These are phyloP conservation scores for Amazona vittata DNA, from an alignment of 2,113 vertebrate species.

Conservation along the genomic window DNA sequence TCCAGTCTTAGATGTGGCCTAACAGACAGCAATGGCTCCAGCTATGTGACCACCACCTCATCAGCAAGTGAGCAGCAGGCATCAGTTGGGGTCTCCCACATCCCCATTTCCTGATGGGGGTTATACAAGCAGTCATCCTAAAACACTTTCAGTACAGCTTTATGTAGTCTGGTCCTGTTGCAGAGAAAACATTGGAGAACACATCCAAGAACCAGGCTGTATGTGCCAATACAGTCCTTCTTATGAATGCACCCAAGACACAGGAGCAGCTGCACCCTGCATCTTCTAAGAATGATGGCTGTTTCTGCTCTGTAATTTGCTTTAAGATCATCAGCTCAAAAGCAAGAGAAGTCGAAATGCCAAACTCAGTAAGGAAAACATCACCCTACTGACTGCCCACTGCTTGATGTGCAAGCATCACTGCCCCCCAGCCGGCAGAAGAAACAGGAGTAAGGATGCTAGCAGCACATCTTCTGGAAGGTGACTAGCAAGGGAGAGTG, in stretches of 20 bases:
- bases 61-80: neutral
- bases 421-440: neutral
- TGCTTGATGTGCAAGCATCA: neutral
- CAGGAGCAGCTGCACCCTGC: accelerated
- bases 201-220: neutral
- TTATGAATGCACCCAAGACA: neutral
- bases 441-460: neutral
- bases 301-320: neutral
- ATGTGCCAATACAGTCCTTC: neutral
- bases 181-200: neutral
- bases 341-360: neutral
- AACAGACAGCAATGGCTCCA: neutral
- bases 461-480: neutral
- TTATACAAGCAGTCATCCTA: neutral
- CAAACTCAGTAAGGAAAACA: neutral
- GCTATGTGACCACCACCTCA: neutral
- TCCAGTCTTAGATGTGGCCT: neutral
- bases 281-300: neutral
- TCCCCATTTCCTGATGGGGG: neutral
- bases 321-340: neutral
- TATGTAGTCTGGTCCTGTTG: neutral
- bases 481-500: neutral
- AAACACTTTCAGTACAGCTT: neutral
- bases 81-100: neutral
- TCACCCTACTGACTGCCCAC: neutral